A percentile compares a stretch with the other conserved stretches of the same genome.
These are phyloP conservation scores for Sinocyclocheilus anshuiensis DNA, from an alignment of 2,113 vertebrate species.

Conservation along the genomic window DNA sequence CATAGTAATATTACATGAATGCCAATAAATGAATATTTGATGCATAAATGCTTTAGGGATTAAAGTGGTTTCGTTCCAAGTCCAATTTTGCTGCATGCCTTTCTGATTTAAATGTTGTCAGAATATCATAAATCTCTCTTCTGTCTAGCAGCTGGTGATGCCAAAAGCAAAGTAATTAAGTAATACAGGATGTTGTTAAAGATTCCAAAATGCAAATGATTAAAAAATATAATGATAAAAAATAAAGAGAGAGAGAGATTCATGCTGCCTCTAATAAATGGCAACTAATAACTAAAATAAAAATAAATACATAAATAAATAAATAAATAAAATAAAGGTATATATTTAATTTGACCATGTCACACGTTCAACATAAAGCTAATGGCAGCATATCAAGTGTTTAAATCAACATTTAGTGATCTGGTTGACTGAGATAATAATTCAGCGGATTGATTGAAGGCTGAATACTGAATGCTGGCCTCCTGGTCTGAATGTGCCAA, in stretches of 20 bases:
- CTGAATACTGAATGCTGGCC: constrained; percentile 8
- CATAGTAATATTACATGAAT: constrained; percentile 26
- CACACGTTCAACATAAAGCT: neutral
- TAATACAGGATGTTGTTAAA: constrained; percentile 7
- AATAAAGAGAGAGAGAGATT: no score
- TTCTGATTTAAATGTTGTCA: constrained; percentile 36
- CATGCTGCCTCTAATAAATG: neutral
- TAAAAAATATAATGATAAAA: no score
- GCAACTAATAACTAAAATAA: neutral
- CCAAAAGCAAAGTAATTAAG: constrained; percentile 35
- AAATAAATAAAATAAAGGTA: neutral
- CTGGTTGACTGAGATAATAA: constrained; percentile 12
- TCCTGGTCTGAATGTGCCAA: constrained; percentile 28
- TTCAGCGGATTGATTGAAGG: constrained; percentile 4
- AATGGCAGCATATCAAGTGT: neutral
- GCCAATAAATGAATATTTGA: constrained; percentile 45
- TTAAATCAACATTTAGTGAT: constrained; percentile 27
- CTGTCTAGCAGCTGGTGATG: neutral
- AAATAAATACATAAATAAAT: no score
- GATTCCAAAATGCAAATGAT: constrained; percentile 4
- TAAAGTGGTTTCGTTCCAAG: constrained; percentile 13
- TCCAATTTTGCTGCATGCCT: constrained; percentile 21
- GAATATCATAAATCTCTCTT: constrained; percentile 33
- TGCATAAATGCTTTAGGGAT: constrained; percentile 25
- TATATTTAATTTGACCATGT: neutral